Percentiles rank a stretch among this genome's conserved stretches.
These are phyloP conservation scores for Aviceda subcristata DNA, from an alignment of 2,113 vertebrate genomes.

Conservation along the genomic window DNA sequence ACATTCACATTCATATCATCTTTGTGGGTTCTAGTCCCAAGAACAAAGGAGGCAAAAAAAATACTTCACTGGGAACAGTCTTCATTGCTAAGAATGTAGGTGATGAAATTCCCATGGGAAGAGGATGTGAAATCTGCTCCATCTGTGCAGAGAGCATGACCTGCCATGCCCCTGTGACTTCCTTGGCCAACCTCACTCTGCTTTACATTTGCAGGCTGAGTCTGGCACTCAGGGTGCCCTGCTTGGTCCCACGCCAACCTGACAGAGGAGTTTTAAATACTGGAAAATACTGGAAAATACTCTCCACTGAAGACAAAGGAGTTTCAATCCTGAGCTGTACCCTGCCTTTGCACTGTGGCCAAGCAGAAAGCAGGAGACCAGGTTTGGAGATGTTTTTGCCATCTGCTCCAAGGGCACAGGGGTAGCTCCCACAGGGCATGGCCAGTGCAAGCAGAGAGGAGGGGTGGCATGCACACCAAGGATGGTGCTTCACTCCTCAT, in stretches of 20 bases:
- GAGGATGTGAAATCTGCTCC: neutral
- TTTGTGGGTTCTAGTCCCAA: neutral
- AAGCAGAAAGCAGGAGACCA: neutral
- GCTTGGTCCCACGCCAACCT: neutral
- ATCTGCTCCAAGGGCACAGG: slow-evolving; percentile 79
- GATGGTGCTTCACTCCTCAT: neutral
- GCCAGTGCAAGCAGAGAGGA: neutral
- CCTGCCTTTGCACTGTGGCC: neutral
- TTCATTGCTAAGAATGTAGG: neutral
- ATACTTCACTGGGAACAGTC: neutral
- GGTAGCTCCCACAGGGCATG: slow-evolving; percentile 31
- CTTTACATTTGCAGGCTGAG: neutral
- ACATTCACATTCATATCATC: accelerated
- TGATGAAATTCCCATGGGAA: neutral
- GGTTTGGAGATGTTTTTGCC: slow-evolving; percentile 78
- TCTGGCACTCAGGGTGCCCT: neutral
- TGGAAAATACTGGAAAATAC: neutral
- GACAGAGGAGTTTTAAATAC: neutral
- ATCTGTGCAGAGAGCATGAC: neutral
- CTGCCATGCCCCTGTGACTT: neutral
- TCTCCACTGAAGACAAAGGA: neutral
- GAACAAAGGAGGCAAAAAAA: neutral
- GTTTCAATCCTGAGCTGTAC: neutral
- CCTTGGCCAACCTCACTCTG: neutral
- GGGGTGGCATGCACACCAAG: neutral